Conservation (phyloP, 2,113 vertebrate genomes). For the Crotalus viridis region DNA sequence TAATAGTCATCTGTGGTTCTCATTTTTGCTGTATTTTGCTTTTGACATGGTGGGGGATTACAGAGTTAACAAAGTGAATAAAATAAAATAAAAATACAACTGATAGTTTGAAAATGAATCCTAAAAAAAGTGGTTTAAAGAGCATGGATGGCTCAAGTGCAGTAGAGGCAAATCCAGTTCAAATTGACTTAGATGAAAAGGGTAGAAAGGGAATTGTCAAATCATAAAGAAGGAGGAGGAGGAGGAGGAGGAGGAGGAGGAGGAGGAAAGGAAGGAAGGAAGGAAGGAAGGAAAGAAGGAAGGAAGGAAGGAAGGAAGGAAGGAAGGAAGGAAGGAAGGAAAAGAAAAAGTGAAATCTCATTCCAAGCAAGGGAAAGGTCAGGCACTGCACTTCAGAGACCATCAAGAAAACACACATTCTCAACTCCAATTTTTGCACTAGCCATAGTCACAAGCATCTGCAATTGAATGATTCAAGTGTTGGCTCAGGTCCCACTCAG, state of each 20-base stretch:
- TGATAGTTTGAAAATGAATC: not conserved
- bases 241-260: no score
- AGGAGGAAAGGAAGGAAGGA: no score
- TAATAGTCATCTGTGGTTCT: not conserved
- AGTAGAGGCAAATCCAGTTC: not conserved
- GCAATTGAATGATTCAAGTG: not conserved
- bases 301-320: no score
- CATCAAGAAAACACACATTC: not conserved
- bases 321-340: no score
- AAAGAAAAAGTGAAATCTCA: not conserved
- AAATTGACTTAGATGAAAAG: not conserved
- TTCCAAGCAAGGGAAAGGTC: not conserved
- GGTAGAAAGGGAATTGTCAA: not conserved
- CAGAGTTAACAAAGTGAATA: slow-evolving; percentile 20
- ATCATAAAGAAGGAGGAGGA: not conserved
- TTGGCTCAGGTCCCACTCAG: not conserved
- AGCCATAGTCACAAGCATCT: not conserved
- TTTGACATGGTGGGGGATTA: slow-evolving; percentile 18
- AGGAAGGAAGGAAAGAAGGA: no score
- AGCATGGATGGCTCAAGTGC: not conserved
- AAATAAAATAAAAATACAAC: slow-evolving; percentile 23
- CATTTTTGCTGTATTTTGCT: slow-evolving; percentile 11
- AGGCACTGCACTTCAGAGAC: not conserved
- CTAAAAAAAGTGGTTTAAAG: not conserved
- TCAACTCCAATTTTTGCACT: not conserved